Percentiles rank a stretch among this genome's conserved stretches.
Evolutionary conservation across 2,797 vertebrate genomes (phyloP).

Genomic region (Enoplosus armatus): DNA sequence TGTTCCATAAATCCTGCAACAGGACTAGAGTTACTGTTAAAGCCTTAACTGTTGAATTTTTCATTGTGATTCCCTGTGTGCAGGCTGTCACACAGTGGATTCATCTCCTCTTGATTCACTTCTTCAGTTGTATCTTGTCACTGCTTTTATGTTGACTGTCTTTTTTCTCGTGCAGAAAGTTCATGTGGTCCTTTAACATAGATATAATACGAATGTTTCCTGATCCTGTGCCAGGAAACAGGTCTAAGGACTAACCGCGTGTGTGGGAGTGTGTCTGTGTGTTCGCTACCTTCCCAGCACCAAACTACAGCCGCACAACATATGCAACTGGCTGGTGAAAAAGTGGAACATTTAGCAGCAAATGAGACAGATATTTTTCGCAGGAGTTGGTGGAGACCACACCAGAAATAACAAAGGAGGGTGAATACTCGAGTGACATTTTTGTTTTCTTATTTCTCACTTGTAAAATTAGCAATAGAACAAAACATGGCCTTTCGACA

Average conservation of each 20-base stretch:
- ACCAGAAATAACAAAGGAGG: neutral
- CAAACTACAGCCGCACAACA: neutral
- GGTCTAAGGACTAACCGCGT: too few relatives aligned
- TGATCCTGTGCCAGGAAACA: neutral
- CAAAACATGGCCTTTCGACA: neutral
- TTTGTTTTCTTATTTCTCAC: neutral
- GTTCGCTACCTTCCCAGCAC: too few relatives aligned
- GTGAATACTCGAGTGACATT: neutral
- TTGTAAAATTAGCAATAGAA: neutral
- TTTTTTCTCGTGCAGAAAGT: neutral
- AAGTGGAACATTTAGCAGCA: neutral
- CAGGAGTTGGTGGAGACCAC: slow-evolving; percentile 1
- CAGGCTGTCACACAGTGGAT: neutral
- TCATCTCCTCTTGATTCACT: neutral
- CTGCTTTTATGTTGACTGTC: slow-evolving; percentile 1
- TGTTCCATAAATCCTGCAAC: neutral
- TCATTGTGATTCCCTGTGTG: neutral
- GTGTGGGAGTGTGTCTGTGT: too few relatives aligned
- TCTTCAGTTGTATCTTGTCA: neutral
- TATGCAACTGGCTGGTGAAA: neutral
- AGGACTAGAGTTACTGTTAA: neutral
- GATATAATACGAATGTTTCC: neutral
- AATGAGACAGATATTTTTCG: neutral
- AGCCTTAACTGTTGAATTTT: neutral
- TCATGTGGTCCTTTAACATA: neutral